phyloP scores from a whole-genome alignment of 2,797 vertebrate species.

The Otolemur crassicaudatus region DNA sequence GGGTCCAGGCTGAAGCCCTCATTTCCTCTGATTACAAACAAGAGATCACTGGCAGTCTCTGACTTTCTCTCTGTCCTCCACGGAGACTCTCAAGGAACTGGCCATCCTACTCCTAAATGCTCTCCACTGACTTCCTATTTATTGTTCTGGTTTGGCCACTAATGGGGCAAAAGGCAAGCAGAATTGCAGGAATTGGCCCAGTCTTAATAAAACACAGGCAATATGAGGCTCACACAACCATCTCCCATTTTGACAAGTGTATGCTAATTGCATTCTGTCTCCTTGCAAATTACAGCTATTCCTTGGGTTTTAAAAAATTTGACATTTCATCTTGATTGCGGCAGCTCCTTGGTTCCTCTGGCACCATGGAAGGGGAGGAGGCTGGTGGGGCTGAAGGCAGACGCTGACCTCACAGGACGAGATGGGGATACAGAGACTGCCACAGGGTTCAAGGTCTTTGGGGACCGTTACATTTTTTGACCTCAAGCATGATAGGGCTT shows the following conservation, averaged over 20 bases:
- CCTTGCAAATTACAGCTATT: slow-evolving; percentile 84
- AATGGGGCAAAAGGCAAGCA: not conserved
- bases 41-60: not conserved
- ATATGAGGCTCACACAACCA: slow-evolving; percentile 57
- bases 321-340: slow-evolving; percentile 80
- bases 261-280: slow-evolving; percentile 83
- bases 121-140: not conserved
- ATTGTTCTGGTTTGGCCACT: not conserved
- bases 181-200: not conserved
- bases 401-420: not conserved
- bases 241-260: slow-evolving; percentile 75
- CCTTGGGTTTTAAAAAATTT: slow-evolving; percentile 77
- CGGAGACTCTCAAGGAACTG: not conserved
- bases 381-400: not conserved
- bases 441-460: not conserved
- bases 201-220: not conserved
- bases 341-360: slow-evolving; percentile 33
- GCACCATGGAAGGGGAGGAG: not conserved
- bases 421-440: not conserved
- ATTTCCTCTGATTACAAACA: not conserved
- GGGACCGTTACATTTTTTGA: not conserved
- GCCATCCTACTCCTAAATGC: not conserved
- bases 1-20: not conserved
- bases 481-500: not conserved
- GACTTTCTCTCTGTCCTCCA: not conserved